Percentiles rank a stretch among this genome's conserved stretches.
These are phyloP conservation scores for Brachionus calyciflorus DNA, from an alignment of 1,140 invertebrate species.

Conservation along the genomic window DNA sequence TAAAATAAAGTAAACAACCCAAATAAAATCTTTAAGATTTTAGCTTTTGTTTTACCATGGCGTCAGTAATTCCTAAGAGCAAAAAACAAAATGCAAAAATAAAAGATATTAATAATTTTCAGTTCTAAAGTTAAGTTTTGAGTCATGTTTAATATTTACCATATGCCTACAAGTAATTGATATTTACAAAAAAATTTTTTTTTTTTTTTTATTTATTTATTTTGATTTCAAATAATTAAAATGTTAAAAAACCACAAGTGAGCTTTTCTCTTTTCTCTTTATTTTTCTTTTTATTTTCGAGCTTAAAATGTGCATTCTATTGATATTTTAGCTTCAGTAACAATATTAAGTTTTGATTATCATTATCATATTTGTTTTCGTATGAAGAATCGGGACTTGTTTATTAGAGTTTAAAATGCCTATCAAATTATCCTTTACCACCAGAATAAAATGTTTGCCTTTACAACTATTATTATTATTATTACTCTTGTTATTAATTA, in stretches of 20 bases:
- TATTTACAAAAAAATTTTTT: background rate
- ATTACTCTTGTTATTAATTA: conserved; percentile 17
- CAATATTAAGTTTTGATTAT: background rate
- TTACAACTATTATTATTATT: too few species aligned
- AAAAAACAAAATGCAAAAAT: too few species aligned
- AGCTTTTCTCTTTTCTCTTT: too few species aligned
- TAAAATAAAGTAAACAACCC: too few species aligned
- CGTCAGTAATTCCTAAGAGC: too few species aligned
- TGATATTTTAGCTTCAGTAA: background rate
- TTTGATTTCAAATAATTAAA: too few species aligned
- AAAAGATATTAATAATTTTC: too few species aligned
- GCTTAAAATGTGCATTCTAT: conserved; percentile 35
- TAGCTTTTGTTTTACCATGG: too few species aligned
- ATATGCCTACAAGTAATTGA: conserved; percentile 34
- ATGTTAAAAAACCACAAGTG: conserved; percentile 7
- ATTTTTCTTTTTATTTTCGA: too few species aligned
- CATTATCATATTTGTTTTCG: conserved; percentile 29
- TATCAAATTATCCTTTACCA: conserved; percentile 39
- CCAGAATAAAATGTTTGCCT: conserved; percentile 1
- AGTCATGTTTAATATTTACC: background rate
- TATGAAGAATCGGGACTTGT: background rate
- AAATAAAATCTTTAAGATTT: too few species aligned
- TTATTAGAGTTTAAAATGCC: background rate
- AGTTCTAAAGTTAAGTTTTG: too few species aligned
- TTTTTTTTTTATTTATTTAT: conserved; percentile 16